A percentile compares a stretch with the other conserved stretches of the same genome.
Conservation (phyloP, 2,797 vertebrate species). For the Acropternis orthonyx region DNA sequence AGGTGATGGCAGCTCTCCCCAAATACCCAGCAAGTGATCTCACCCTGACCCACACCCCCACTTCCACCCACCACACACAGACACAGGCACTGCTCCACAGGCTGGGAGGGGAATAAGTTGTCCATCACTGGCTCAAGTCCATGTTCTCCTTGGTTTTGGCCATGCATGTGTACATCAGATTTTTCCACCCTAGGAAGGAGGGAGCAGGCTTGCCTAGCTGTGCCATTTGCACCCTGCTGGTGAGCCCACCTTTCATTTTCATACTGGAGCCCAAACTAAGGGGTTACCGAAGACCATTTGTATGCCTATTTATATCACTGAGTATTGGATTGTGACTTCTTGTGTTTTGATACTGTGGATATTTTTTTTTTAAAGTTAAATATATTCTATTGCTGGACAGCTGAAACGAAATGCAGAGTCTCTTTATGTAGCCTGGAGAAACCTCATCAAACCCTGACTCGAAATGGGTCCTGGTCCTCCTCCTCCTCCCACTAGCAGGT, state of each 20-base stretch:
- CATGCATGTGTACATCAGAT: neutral
- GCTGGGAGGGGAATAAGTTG: neutral
- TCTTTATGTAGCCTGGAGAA: neutral
- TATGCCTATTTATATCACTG: neutral
- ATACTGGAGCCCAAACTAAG: neutral
- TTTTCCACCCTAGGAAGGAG: neutral
- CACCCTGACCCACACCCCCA: neutral
- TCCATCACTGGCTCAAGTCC: fast-evolving
- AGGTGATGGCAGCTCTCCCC: neutral
- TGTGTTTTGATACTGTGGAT: conserved; percentile 44
- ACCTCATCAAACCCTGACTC: neutral
- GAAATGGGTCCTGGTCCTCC: neutral
- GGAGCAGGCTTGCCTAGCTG: fast-evolving
- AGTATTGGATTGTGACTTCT: conserved; percentile 24
- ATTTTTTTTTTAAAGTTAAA: conserved; percentile 3
- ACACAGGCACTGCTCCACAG: fast-evolving
- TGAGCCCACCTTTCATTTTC: neutral
- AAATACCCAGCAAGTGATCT: neutral
- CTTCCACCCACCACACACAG: neutral
- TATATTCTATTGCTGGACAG: conserved; percentile 16
- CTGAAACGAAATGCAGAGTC: neutral
- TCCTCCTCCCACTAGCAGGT: neutral
- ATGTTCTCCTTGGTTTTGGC: neutral
- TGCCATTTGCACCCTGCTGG: fast-evolving
- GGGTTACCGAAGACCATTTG: neutral